Conservation (phyloP, 2,797 vertebrate genomes). For the Coilia nasus region DNA sequence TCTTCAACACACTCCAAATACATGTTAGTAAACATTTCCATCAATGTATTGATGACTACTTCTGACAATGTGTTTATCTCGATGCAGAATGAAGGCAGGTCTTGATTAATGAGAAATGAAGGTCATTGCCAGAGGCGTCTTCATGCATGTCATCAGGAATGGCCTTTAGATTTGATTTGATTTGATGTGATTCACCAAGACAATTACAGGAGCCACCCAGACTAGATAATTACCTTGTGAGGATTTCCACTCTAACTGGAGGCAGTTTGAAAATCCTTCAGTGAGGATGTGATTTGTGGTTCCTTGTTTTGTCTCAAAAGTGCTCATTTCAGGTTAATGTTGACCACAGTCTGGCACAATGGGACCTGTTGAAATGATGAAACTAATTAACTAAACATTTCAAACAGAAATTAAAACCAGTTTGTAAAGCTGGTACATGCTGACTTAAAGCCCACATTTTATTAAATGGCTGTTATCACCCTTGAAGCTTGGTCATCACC, state of each 20-base stretch:
- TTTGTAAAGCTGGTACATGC: slow-evolving; percentile 46
- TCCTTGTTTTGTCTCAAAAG: not conserved
- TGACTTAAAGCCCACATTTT: slow-evolving; percentile 53
- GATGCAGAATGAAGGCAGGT: slow-evolving; percentile 32
- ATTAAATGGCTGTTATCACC: slow-evolving; percentile 60
- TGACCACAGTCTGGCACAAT: not conserved
- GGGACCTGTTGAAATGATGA: not conserved
- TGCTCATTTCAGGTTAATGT: not conserved
- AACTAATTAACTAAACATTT: not conserved
- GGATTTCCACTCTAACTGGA: not conserved
- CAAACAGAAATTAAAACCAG: not conserved
- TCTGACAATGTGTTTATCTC: slow-evolving; percentile 14
- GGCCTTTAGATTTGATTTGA: slow-evolving; percentile 24
- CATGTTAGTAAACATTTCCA: not conserved
- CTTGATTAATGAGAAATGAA: slow-evolving; percentile 40
- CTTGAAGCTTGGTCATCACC: slow-evolving; percentile 51
- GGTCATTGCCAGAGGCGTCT: slow-evolving; percentile 40
- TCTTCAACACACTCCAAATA: not conserved
- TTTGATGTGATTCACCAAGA: slow-evolving; percentile 52
- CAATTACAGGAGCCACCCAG: slow-evolving; percentile 28
- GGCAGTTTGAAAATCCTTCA: not conserved
- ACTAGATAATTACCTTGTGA: slow-evolving; percentile 24
- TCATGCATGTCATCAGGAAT: slow-evolving; percentile 45
- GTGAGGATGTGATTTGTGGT: not conserved
- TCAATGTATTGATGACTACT: not conserved